phyloP scores from a whole-genome alignment of 1,140 invertebrate genomes.

The Potamilus streckersoni region DNA sequence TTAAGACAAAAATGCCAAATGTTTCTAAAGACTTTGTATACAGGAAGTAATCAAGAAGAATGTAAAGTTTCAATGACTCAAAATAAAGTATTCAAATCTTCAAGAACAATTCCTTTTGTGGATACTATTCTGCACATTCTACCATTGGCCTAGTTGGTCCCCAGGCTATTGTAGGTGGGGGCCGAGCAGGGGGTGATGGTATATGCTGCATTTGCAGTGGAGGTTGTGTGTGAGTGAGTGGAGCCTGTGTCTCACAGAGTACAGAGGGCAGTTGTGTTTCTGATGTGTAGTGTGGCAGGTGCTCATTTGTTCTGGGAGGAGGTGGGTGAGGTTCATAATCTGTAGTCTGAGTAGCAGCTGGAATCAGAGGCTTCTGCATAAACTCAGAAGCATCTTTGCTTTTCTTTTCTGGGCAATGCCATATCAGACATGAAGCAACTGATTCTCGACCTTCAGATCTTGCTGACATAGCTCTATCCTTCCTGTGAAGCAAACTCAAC shows the following conservation, averaged over 20 bases:
- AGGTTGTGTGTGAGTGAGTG: constrained; percentile 6
- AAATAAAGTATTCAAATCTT: too few species aligned
- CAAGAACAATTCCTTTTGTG: too few species aligned
- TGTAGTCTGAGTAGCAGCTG: constrained; percentile 26
- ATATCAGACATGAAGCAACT: constrained; percentile 60
- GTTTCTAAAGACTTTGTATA: too few species aligned
- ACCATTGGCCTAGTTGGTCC: background rate
- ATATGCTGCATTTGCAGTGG: background rate
- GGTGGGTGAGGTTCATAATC: constrained; percentile 31
- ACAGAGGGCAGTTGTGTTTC: constrained; percentile 2
- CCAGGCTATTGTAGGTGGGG: constrained; percentile 4
- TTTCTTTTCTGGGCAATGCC: constrained; percentile 35
- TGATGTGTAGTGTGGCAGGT: constrained; percentile 13
- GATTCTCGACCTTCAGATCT: constrained; percentile 43
- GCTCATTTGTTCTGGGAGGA: constrained; percentile 3
- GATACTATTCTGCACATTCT: background rate
- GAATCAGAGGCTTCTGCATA: constrained; percentile 8
- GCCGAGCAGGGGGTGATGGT: background rate
- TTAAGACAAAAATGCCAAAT: too few species aligned
- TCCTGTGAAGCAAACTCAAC: constrained; percentile 44
- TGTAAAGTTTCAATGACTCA: too few species aligned
- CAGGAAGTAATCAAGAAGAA: too few species aligned
- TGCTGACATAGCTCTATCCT: constrained; percentile 46
- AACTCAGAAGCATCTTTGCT: constrained; percentile 3
- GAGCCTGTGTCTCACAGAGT: constrained; percentile 2